Base-by-base conservation (phyloP, 2,797 vertebrate species). In the Semaprochilodus insignis region DNA sequence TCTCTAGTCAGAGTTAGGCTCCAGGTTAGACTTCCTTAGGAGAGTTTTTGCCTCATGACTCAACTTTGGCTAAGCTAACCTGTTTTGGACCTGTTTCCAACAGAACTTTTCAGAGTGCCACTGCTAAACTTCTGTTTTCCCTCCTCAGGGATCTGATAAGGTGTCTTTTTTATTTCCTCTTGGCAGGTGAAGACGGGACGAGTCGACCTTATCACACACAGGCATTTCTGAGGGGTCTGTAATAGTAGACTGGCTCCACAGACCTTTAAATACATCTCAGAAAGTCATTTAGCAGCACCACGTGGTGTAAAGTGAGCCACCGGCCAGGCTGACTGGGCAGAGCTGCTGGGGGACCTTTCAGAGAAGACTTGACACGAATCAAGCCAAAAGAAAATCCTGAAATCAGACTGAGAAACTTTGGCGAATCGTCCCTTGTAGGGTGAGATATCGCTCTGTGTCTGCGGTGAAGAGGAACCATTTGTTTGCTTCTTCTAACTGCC, bases 271-370 rank as follows among this genome's bases (percentile, higher is more conserved):
- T 95, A 95, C 90, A 94, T 88, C 83, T 70, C 60, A 85, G 87
- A 87, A 85, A 82, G 73, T 88, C 83, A 85, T 87, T 85, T 44
- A 44, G 40, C 82, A 48, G 69, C 25, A 86, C 88, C 95, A 95
- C 94, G 88, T 95, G 94, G 87, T 94, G 94, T 94, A 95, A 95
- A 93, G 92, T 92, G 94, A 95, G 92, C 91, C 88, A 73, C 77
- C 14, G 83, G 70, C 85, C 88, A 89, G 79, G 84, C 63, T 59
- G 27, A 86, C 88, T 81, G 85, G 51, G 60, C 81, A 75, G 70
- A 80, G 74, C 81, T 89, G 91, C 87, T 90, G 85, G 83, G 85
- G 87, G 88, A 87, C 82, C 81, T 82, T 88, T 85, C n/a, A 54
- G 83, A 91, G 83, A 80, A 63, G 85, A 81, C 81, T 57, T 69